phyloP scores from a whole-genome alignment of 2,113 vertebrate species.

The Myotis yumanensis region DNA sequence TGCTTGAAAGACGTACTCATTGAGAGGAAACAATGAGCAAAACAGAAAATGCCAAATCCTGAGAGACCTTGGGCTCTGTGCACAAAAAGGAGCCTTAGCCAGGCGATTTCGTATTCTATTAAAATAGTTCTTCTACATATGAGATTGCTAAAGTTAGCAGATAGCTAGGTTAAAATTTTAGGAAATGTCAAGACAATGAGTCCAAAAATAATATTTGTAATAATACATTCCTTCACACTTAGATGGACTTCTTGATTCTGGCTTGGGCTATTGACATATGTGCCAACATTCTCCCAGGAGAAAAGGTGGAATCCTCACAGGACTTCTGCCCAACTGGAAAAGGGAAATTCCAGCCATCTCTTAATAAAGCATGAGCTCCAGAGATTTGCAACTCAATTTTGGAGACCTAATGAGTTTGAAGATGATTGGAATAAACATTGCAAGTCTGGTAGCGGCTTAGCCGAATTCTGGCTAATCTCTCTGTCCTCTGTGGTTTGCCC shows the following conservation, averaged over 20 bases:
- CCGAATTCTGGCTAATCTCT: conserved; percentile 64
- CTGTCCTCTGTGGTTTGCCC: conserved; percentile 42
- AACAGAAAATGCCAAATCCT: not conserved
- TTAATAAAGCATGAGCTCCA: conserved; percentile 55
- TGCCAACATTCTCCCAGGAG: not conserved
- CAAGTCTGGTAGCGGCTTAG: conserved; percentile 32
- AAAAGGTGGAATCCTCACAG: not conserved
- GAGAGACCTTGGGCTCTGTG: not conserved
- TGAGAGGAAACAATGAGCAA: not conserved
- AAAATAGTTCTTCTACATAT: conserved; percentile 1
- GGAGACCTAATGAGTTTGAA: conserved; percentile 51
- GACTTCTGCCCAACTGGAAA: conserved; percentile 57
- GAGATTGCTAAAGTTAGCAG: not conserved
- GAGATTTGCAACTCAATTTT: conserved; percentile 63
- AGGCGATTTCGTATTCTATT: not conserved
- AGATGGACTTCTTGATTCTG: conserved; percentile 51
- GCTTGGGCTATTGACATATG: conserved; percentile 34
- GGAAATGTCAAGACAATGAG: not conserved
- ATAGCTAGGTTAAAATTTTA: not conserved
- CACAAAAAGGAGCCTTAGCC: not conserved
- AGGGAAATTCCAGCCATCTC: conserved; percentile 46
- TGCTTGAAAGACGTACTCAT: not conserved
- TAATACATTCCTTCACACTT: conserved; percentile 43
- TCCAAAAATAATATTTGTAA: conserved; percentile 37
- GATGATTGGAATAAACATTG: conserved; percentile 40